Conservation (phyloP, 2,888 invertebrate species). For the Lissonota sp. region DNA sequence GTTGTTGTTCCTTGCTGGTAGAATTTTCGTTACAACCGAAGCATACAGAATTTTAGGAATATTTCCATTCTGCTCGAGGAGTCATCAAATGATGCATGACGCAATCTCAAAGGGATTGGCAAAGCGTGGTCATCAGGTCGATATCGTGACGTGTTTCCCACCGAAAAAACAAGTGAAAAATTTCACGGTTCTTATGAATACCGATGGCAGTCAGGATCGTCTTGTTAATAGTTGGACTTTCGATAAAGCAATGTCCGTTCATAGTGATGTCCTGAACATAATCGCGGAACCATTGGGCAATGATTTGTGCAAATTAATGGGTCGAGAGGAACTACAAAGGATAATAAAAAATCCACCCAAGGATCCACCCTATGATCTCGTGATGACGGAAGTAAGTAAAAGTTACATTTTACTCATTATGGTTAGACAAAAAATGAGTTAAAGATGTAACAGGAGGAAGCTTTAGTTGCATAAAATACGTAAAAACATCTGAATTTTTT, state of each 20-base stretch:
- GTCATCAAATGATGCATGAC: slow-evolving; percentile 84
- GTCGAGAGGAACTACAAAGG: slow-evolving; percentile 64
- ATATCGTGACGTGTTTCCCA: slow-evolving; percentile 71
- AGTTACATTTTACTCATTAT: too few species aligned
- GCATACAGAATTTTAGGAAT: slow-evolving; percentile 77
- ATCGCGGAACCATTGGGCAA: slow-evolving; percentile 65
- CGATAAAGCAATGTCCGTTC: slow-evolving; percentile 52
- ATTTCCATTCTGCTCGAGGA: slow-evolving; percentile 83
- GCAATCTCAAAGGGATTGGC: slow-evolving; percentile 82
- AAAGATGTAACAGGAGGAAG: too few species aligned
- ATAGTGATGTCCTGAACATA: slow-evolving; percentile 48
- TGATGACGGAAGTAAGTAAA: slow-evolving; percentile 67
- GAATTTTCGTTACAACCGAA: slow-evolving; percentile 24
- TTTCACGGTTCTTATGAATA: slow-evolving; percentile 63
- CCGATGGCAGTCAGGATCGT: slow-evolving; percentile 50
- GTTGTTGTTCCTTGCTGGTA: neutral
- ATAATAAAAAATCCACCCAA: slow-evolving; percentile 71
- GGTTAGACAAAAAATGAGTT: too few species aligned
- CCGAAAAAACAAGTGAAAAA: slow-evolving; percentile 62
- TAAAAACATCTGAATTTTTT: too few species aligned
- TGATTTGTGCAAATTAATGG: slow-evolving; percentile 68
- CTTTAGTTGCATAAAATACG: too few species aligned
- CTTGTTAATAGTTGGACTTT: slow-evolving; percentile 60
- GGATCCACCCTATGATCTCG: slow-evolving; percentile 72
- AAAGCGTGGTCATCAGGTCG: slow-evolving; percentile 83